Evolutionary conservation across 2,888 invertebrate genomes (phyloP).

Genomic region (Dioctria rufipes): DNA sequence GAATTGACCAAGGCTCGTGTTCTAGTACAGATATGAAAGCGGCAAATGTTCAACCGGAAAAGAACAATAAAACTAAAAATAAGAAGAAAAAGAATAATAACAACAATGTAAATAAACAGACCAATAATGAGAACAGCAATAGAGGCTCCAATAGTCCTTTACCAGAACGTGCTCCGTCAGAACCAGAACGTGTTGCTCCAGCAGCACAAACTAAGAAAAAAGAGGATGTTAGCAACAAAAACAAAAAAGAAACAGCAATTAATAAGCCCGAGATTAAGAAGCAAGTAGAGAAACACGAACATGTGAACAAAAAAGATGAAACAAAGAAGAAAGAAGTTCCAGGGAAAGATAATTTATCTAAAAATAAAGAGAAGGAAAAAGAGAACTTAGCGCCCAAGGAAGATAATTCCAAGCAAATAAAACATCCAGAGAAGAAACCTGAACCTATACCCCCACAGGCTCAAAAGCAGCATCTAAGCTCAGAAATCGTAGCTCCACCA

Average conservation of each 20-base stretch:
- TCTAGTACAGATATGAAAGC: conserved; percentile 88
- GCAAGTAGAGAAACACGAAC: conserved; percentile 58
- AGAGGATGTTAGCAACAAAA: conserved; percentile 58
- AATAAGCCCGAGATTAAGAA: conserved; percentile 49
- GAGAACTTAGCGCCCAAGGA: conserved; percentile 68
- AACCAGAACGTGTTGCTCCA: conserved; percentile 56
- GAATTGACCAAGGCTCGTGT: conserved; percentile 92
- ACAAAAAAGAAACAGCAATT: conserved; percentile 57
- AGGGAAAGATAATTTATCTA: conserved; percentile 50
- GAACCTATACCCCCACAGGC: neutral
- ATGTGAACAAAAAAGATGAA: conserved; percentile 56
- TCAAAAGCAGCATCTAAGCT: conserved; percentile 37
- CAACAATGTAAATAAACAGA: conserved; percentile 61
- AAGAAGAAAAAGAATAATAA: conserved; percentile 65
- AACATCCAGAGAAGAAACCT: conserved; percentile 54
- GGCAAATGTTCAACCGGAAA: conserved; percentile 68
- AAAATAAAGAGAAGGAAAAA: conserved; percentile 66
- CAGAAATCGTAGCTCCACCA: neutral
- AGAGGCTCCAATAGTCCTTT: conserved; percentile 60
- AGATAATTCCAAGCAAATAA: conserved; percentile 53
- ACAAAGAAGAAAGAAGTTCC: conserved; percentile 48
- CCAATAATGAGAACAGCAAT: conserved; percentile 40
- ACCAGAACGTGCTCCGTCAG: conserved; percentile 43
- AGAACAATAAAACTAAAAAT: conserved; percentile 63
- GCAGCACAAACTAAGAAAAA: conserved; percentile 58